Base-by-base conservation (phyloP, 2,888 invertebrate species). In the Sphaerophoria taeniata region DNA sequence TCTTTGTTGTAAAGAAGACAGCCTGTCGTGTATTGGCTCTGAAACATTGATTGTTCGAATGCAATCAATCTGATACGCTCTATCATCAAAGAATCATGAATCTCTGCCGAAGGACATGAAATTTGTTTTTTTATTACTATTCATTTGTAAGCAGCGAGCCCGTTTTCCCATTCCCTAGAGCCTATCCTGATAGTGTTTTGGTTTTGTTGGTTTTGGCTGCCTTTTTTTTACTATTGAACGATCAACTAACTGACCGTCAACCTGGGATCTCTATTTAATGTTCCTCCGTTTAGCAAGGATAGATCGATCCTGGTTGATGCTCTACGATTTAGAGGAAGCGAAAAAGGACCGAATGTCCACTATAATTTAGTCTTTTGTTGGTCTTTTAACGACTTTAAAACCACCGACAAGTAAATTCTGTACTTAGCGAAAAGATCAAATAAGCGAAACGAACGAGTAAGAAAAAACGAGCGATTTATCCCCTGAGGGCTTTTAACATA, bases 1-100 rank as follows among this genome's bases (percentile, higher is more conserved):
- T 43, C 39, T 43, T 3, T 43, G 3, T 43, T 43, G 7, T 43
- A n/a, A n/a, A n/a, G n/a, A n/a, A n/a, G n/a, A n/a, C n/a, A n/a
- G n/a, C 7, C 11, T 4, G 6, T 43, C 51, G 34, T 12, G 11
- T 3, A 34, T 0, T 67, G 36, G 31, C 14, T 12, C 16, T 65
- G 63, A 34, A 11, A 61, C 11, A 43, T 74, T 36, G 49, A 47
- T 58, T 72, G 61, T 67, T 82, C 61, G 76, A 76, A 60, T 61
- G 82, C 78, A 83, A 78, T 83, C 83, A 78, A 83, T 83, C 78
- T 74, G 65, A 39, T 51, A 71, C 36, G 61, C 16, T 69, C 69
- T 55, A 71, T 55, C 70, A 45, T 61, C 65, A 58, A 72, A 67
- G 39, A 67, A 72, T 74, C 74, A n/a, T n/a, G n/a, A n/a, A n/a